Evolutionary conservation across 2,888 invertebrate species (phyloP).

Genomic region (Agrilus cyanescens): DNA sequence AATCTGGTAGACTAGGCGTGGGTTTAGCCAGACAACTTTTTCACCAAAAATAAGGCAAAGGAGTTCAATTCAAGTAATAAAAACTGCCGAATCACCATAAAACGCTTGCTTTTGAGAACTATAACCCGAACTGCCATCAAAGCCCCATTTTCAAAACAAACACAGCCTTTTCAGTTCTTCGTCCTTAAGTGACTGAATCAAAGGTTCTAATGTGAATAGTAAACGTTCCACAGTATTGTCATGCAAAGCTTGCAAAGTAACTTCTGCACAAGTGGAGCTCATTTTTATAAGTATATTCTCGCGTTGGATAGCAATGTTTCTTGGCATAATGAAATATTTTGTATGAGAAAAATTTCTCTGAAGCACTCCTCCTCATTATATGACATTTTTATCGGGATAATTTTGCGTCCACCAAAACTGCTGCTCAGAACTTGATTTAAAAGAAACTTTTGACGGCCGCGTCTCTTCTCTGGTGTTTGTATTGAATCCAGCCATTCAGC

Average conservation of each 20-base stretch:
- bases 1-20: conserved; percentile 20
- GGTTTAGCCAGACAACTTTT: conserved; percentile 23
- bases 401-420: conserved; percentile 18
- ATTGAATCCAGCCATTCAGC: too few species aligned
- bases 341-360: conserved; percentile 19
- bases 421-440: conserved; percentile 11
- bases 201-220: background rate
- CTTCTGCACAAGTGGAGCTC: conserved; percentile 13
- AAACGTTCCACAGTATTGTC: conserved; percentile 15
- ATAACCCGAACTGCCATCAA: conserved; percentile 16
- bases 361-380: conserved; percentile 18
- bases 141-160: conserved; percentile 10
- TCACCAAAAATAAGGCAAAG: conserved; percentile 16
- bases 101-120: conserved; percentile 19
- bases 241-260: conserved; percentile 17
- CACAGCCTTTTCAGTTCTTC: conserved; percentile 6
- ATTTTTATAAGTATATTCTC: conserved; percentile 18
- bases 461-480: conserved; percentile 2
- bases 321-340: conserved; percentile 19
- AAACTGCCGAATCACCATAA: conserved; percentile 20
- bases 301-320: too few species aligned
- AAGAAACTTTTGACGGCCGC: conserved; percentile 10
- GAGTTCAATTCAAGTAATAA: conserved; percentile 21
- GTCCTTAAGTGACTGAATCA: background rate
- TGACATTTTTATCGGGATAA: conserved; percentile 20